Percentiles rank a stretch among this genome's conserved stretches.
Evolutionary conservation across 2,888 invertebrate genomes (phyloP).

Genomic region (Drosophila incognita): DNA sequence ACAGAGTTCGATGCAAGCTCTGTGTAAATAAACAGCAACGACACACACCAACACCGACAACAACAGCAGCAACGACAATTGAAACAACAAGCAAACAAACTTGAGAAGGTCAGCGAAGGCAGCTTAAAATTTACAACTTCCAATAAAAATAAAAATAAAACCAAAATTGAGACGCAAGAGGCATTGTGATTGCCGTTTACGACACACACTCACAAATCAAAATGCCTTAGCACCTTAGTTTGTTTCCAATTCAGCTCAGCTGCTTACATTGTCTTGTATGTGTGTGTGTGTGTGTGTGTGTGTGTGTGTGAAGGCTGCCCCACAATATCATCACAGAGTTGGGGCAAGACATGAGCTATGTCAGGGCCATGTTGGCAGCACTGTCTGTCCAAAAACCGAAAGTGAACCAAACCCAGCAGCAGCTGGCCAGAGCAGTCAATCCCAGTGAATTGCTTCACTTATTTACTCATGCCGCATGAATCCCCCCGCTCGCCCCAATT

Average conservation of each 20-base stretch:
- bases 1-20: constrained; percentile 24
- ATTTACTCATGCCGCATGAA: constrained; percentile 30
- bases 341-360: constrained; percentile 25
- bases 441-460: constrained; percentile 31
- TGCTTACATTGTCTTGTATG: not conserved
- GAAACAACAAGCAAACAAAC: constrained; percentile 49
- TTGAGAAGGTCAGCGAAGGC: constrained; percentile 74
- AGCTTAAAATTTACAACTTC: constrained; percentile 67
- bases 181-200: constrained; percentile 32
- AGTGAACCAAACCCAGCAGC: constrained; percentile 27
- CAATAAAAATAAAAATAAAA: constrained; percentile 61
- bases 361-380: constrained; percentile 38
- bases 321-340: constrained; percentile 11
- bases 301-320: constrained; percentile 57
- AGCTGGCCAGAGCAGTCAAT: constrained; percentile 25
- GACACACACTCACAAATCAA: constrained; percentile 13
- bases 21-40: constrained; percentile 41
- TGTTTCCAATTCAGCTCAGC: constrained; percentile 16
- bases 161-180: constrained; percentile 41
- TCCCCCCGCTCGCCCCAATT: not conserved
- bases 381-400: constrained; percentile 37
- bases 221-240: constrained; percentile 16
- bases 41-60: constrained; percentile 40
- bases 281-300: not conserved
- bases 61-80: constrained; percentile 42